Percentiles rank a stretch among this genome's conserved stretches.
Conservation (phyloP, 2,888 invertebrate genomes). For the Ectemnius cavifrons region DNA sequence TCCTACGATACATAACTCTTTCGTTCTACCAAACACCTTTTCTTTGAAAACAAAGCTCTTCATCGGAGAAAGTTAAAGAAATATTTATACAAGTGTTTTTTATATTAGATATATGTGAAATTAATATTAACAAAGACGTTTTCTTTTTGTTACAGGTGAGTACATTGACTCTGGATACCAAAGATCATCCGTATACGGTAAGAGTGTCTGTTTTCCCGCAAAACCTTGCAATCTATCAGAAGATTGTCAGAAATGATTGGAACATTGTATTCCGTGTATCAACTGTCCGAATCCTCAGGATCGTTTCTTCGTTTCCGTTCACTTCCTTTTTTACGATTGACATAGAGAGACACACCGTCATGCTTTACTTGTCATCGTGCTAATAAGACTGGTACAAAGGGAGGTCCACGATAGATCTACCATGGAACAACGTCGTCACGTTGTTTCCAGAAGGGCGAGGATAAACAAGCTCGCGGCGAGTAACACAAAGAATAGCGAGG, state of each 20-base stretch:
- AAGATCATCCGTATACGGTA: constrained; percentile 22
- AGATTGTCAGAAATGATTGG: no score
- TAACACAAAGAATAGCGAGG: constrained; percentile 46
- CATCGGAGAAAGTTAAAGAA: no score
- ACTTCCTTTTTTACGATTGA: constrained; percentile 19
- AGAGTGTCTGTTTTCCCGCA: constrained; percentile 3
- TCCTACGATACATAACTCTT: constrained; percentile 13
- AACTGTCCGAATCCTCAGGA: no score
- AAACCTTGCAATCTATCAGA: no score
- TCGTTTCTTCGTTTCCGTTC: constrained; percentile 2
- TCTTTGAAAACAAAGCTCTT: background rate
- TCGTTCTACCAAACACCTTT: constrained; percentile 15
- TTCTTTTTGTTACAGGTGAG: constrained; percentile 69
- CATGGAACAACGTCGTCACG: constrained; percentile 45
- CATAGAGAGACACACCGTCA: constrained; percentile 38
- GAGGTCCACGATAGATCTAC: constrained; percentile 17
- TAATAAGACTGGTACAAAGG: constrained; percentile 39
- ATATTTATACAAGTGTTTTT: no score
- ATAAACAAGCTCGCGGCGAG: constrained; percentile 60
- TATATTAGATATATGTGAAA: no score
- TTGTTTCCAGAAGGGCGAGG: constrained; percentile 52
- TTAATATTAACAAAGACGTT: constrained; percentile 29
- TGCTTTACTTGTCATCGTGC: constrained; percentile 53
- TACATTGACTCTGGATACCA: constrained; percentile 28
- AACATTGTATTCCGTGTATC: no score